Evolutionary conservation across 2,888 invertebrate species (phyloP).

Genomic region (Drosophila meridionalis): DNA sequence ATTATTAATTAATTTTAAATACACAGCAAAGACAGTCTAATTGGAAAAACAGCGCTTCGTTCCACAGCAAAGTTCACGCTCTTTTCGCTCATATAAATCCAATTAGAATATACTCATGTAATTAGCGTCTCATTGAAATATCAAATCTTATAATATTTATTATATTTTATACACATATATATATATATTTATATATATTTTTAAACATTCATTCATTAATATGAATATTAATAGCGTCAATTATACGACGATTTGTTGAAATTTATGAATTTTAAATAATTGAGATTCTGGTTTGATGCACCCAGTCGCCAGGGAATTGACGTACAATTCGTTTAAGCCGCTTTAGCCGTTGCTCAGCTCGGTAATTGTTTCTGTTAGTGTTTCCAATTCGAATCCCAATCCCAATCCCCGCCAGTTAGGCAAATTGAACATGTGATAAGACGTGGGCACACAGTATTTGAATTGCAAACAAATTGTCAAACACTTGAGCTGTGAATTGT

Average conservation of each 20-base stretch:
- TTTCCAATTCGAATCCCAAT: constrained; percentile 12
- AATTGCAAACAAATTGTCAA: constrained; percentile 27
- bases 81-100: background rate
- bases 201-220: background rate
- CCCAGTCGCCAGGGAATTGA: constrained; percentile 3
- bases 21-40: too few species aligned
- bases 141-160: constrained; percentile 13
- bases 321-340: constrained; percentile 9
- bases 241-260: constrained; percentile 42
- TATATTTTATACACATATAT: background rate
- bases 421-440: constrained; percentile 39
- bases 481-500: constrained; percentile 4
- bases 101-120: background rate
- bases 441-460: constrained; percentile 14
- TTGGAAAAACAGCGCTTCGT: too few species aligned
- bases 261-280: constrained; percentile 52
- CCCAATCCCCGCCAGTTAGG: background rate
- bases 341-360: constrained; percentile 5
- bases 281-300: constrained; percentile 41
- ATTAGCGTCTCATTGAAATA: constrained; percentile 8
- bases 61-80: background rate
- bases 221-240: constrained; percentile 24
- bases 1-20: too few species aligned
- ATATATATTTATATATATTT: background rate
- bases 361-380: constrained; percentile 13